Conservation (phyloP, 1,140 invertebrate genomes). For the Drosophila kurseongensis region DNA sequence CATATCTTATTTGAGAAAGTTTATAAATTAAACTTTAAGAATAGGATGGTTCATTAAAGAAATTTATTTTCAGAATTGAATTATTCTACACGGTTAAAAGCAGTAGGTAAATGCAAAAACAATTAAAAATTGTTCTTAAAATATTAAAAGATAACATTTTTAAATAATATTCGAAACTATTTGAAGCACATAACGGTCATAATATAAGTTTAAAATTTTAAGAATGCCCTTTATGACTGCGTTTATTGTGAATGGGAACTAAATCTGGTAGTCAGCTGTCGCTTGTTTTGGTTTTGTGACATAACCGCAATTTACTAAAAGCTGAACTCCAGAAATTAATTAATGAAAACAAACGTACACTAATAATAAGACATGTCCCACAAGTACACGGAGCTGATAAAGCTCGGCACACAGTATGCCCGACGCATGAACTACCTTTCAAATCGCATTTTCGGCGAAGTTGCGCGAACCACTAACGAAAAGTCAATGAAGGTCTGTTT, state of each 20-base stretch:
- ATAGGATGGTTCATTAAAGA: too few relatives aligned
- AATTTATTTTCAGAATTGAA: too few relatives aligned
- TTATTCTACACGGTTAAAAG: too few relatives aligned
- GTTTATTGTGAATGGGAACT: background rate
- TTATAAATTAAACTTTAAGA: too few relatives aligned
- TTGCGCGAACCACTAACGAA: constrained; percentile 89
- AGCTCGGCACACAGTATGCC: constrained; percentile 91
- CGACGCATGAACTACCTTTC: constrained; percentile 94
- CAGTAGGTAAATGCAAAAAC: too few relatives aligned
- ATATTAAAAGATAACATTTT: background rate
- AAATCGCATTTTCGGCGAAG: constrained; percentile 95
- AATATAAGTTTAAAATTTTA: background rate
- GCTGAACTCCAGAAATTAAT: background rate
- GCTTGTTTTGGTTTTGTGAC: constrained; percentile 51
- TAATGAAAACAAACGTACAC: constrained; percentile 2
- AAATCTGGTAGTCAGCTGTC: constrained; percentile 42
- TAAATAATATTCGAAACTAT: too few relatives aligned
- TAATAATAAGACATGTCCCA: constrained; percentile 49
- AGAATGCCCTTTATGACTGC: background rate
- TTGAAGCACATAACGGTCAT: background rate
- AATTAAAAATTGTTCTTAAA: background rate
- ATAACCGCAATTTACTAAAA: constrained; percentile 57
- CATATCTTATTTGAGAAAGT: too few relatives aligned
- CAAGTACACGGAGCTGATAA: constrained; percentile 90
- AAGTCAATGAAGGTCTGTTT: constrained; percentile 89